A percentile compares a stretch with the other conserved stretches of the same genome.
These are phyloP conservation scores for Hyposoter dolosus DNA, from an alignment of 2,888 invertebrate genomes.

Conservation along the genomic window DNA sequence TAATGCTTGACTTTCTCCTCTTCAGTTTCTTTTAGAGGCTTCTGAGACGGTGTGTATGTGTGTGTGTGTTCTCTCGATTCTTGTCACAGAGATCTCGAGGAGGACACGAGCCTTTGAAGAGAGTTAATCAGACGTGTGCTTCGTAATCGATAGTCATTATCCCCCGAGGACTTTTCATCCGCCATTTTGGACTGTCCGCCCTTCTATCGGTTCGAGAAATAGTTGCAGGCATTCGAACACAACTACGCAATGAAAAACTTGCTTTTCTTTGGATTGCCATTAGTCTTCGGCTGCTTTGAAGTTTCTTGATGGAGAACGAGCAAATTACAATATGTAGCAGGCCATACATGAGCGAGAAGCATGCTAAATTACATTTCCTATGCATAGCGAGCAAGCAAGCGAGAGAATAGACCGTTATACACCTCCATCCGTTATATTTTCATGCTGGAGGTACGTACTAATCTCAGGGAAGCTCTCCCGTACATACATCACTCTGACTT, in stretches of 20 bases:
- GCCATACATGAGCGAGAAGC: constrained; percentile 27
- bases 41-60: constrained; percentile 42
- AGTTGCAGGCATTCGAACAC: neutral
- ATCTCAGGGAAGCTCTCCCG: constrained; percentile 57
- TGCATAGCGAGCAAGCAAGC: constrained; percentile 47
- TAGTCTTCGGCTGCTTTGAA: constrained; percentile 45
- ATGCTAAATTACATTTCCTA: constrained; percentile 64
- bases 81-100: constrained; percentile 28
- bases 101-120: constrained; percentile 14
- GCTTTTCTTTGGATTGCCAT: constrained; percentile 5
- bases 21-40: constrained; percentile 68
- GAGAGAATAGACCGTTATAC: constrained; percentile 67
- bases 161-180: neutral
- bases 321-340: constrained; percentile 53
- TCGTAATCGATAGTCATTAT: neutral
- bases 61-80: constrained; percentile 41
- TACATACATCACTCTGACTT: constrained; percentile 53
- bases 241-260: neutral
- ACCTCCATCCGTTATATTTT: constrained; percentile 70
- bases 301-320: constrained; percentile 42
- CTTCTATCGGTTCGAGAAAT: neutral
- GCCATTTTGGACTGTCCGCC: constrained; percentile 19
- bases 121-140: neutral
- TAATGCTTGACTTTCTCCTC: constrained; percentile 76
- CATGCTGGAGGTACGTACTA: constrained; percentile 64